Percentiles rank a stretch among this genome's conserved stretches.
Conservation (phyloP, 2,888 invertebrate genomes). For the Chelonus formosanus region DNA sequence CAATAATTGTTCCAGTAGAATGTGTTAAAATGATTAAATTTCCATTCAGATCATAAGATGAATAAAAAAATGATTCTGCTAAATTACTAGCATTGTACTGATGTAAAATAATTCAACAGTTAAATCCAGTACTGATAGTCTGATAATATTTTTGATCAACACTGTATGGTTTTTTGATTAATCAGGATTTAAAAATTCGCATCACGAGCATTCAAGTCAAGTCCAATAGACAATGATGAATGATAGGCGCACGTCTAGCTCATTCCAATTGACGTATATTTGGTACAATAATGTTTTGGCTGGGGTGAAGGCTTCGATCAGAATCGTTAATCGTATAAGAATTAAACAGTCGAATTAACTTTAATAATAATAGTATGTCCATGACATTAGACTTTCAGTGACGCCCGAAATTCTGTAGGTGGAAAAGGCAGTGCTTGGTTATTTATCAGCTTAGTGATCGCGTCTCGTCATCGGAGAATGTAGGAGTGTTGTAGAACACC, state of each 20-base stretch:
- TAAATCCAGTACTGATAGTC: too few relatives aligned
- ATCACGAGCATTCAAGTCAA: slow-evolving; percentile 33
- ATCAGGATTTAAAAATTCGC: slow-evolving; percentile 35
- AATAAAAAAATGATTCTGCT: too few relatives aligned
- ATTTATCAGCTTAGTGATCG: slow-evolving; percentile 53
- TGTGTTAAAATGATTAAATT: too few relatives aligned
- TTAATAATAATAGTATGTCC: not conserved
- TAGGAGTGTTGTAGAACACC: slow-evolving; percentile 51
- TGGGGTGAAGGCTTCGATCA: not conserved
- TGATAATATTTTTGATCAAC: slow-evolving; percentile 19
- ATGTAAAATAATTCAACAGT: too few relatives aligned
- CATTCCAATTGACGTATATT: slow-evolving; percentile 31
- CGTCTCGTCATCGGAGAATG: slow-evolving; percentile 63
- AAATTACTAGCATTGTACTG: too few relatives aligned
- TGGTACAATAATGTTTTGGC: slow-evolving; percentile 3
- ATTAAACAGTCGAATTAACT: not conserved
- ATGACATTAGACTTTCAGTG: slow-evolving; percentile 6
- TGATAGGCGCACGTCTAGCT: slow-evolving; percentile 31
- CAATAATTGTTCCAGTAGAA: too few relatives aligned
- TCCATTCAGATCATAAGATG: too few relatives aligned
- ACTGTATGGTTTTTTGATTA: slow-evolving; percentile 30
- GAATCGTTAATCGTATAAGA: not conserved
- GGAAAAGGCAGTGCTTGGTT: slow-evolving; percentile 20
- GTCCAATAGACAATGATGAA: slow-evolving; percentile 32
- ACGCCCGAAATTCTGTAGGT: slow-evolving; percentile 8